Evolutionary conservation across 2,888 invertebrate species (phyloP), one percentile per base, ranked within the genome.

Genomic region (Cacoxenus indagator): DNA sequence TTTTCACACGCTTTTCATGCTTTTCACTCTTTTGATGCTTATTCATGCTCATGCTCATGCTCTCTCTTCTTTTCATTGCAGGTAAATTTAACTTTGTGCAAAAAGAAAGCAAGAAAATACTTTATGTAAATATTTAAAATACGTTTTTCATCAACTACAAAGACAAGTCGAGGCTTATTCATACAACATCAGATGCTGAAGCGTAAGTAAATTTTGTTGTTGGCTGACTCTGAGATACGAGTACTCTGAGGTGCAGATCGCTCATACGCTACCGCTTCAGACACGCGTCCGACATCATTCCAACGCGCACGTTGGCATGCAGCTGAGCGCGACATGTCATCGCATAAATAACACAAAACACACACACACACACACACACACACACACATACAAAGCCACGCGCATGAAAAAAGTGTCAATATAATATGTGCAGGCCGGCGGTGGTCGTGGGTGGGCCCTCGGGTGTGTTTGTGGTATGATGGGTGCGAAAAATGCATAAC

Each of bases 11-110:
- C 37, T 37, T 37, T 37, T 37, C 37, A 31, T 31, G n/a, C n/a
- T n/a, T 31, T 31, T 31, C 31, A 37, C 14, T 37, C 14, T 37
- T 11, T 37, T 37, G 9, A 37, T 37, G 37, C 14, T 37, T 37
- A 24, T n/a, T 24, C 24, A 27, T 11, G 26, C 59, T 29, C 19
- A 51, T 11, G 27, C 19, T 17, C 24, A 69, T 14, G 29, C 27
- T 54, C 46, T 24, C 11, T 43, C 27, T 55, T 55, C 22, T 68
- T 43, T 65, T 67, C 73, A 64, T 75, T 81, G 70, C 81, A 81
- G 81, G 81, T 78, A 81, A 81, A 78, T 78, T 37, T 14, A 78
- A 57, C 57, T 81, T 75, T 29, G 74, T 37, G 68, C 71, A 64
- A 65, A 29, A 64, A 55, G 26, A 26, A 24, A 31, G 43, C 37